Percentiles rank a stretch among this genome's conserved stretches.
These are phyloP conservation scores for Patella pellucida DNA, from an alignment of 2,888 invertebrate genomes.

Conservation along the genomic window DNA sequence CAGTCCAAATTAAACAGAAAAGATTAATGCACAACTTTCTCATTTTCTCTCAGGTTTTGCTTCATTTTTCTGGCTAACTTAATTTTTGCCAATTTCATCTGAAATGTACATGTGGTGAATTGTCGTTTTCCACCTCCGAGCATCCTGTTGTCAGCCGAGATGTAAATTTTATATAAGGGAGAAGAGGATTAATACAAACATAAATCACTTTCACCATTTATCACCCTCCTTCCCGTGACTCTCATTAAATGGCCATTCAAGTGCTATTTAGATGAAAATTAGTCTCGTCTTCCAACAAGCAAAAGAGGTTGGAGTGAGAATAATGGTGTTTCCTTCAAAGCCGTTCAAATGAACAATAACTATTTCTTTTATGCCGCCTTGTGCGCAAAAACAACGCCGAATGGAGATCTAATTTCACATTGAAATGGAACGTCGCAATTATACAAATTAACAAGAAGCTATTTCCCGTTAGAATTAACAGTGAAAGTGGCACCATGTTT, in stretches of 20 bases:
- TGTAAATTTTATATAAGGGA: constrained; percentile 35
- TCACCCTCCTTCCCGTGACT: constrained; percentile 33
- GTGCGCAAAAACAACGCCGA: background rate
- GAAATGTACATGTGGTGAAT: constrained; percentile 10
- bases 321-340: constrained; percentile 19
- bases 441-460: constrained; percentile 11
- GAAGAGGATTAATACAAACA: constrained; percentile 36
- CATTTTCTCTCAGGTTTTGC: background rate
- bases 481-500: constrained; percentile 9
- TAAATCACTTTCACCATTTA: constrained; percentile 45
- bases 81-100: constrained; percentile 4
- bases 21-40: constrained; percentile 10
- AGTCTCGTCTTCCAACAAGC: constrained; percentile 32
- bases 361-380: background rate
- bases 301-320: constrained; percentile 23
- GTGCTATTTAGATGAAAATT: constrained; percentile 45
- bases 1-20: constrained; percentile 1
- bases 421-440: constrained; percentile 12
- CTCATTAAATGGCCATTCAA: constrained; percentile 42
- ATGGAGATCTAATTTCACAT: background rate
- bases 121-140: background rate
- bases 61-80: constrained; percentile 5
- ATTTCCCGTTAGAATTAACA: background rate
- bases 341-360: constrained; percentile 24
- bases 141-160: constrained; percentile 7